Evolutionary conservation across 2,113 vertebrate species (phyloP), one percentile per base, ranked within the genome.

Genomic region (Nycticorax nycticorax): DNA sequence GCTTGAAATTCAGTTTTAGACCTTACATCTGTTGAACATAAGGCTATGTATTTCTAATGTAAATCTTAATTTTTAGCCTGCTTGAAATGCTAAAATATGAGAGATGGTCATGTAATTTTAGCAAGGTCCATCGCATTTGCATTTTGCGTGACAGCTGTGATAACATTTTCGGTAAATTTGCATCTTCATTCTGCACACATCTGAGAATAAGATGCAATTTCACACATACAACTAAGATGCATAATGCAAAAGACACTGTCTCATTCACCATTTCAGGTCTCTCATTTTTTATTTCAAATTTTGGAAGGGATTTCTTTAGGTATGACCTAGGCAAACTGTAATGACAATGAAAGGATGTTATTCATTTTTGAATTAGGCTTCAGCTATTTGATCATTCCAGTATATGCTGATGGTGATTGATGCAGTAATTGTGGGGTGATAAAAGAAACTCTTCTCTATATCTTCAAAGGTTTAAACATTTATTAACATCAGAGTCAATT

Each of bases 71-170:
- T 91, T 91, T 75, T 47, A 93, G 56, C 47, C 57, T 88, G 12
- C 45, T 86, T 82, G 67, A 57, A 72, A 76, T 84, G 39, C 33
- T 81, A 71, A 94, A 45, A 89, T 93, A 91, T 79, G 92, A 89
- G 27, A 79, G n/a, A 94, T 48, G 27, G 76, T 79, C 33, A 62
- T 57, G 30, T 32, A 76, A 14, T 82, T 92, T 85, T 92, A 88
- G 66, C 43, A 91, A 19, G 37, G 91, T 82, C 66, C 59, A 72
- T 16, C 64, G 9, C 19, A 91, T 85, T 76, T 78, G 19, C 73
- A 92, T 76, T 96, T 93, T 81, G 26, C 60, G 28, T 59, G 37
- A 93, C 81, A 96, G 32, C 71, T 93, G 50, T 69, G 88, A 73
- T 52, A 69, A 91, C 27, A 77, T 78, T 47, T 53, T 13, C 18